These are phyloP conservation scores for Cephus cinctus DNA, from an alignment of 1,140 invertebrate species.

Conservation along the genomic window DNA sequence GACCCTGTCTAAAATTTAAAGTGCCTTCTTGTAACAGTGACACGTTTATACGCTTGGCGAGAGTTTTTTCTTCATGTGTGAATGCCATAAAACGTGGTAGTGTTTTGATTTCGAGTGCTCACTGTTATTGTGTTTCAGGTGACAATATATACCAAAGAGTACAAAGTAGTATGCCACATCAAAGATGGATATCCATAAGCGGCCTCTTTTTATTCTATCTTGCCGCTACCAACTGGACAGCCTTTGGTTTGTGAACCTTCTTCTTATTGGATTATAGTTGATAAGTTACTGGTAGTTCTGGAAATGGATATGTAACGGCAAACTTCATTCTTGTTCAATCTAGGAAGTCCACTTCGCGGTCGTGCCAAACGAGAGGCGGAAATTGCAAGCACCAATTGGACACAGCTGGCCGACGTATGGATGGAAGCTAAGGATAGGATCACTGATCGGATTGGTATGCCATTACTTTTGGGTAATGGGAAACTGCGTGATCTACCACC, in stretches of 20 bases:
- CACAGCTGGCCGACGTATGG: constrained; percentile 22
- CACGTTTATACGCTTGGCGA: not conserved
- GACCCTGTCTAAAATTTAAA: not conserved
- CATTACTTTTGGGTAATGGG: too few relatives aligned
- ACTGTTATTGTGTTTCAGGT: constrained; percentile 10
- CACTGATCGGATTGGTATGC: constrained; percentile 11
- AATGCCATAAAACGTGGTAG: not conserved
- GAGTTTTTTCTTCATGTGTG: not conserved
- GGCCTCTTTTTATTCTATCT: constrained; percentile 12
- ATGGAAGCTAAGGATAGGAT: constrained; percentile 18
- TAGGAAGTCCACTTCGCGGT: constrained; percentile 8
- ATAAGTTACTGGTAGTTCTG: not conserved
- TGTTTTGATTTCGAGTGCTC: not conserved
- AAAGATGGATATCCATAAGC: constrained; percentile 16
- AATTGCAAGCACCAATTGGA: constrained; percentile 22
- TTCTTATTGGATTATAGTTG: not conserved
- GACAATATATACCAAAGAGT: constrained; percentile 1
- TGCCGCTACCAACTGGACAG: constrained; percentile 5
- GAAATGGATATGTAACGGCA: not conserved
- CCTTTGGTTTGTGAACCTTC: constrained; percentile 17
- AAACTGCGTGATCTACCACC: too few relatives aligned
- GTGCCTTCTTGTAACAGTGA: not conserved
- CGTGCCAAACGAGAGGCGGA: constrained; percentile 19
- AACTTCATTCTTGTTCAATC: not conserved
- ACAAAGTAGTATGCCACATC: constrained; percentile 22